A percentile compares a stretch with the other conserved stretches of the same genome.
Conservation (phyloP, 2,888 invertebrate species). For the Amphipoea oculea region DNA sequence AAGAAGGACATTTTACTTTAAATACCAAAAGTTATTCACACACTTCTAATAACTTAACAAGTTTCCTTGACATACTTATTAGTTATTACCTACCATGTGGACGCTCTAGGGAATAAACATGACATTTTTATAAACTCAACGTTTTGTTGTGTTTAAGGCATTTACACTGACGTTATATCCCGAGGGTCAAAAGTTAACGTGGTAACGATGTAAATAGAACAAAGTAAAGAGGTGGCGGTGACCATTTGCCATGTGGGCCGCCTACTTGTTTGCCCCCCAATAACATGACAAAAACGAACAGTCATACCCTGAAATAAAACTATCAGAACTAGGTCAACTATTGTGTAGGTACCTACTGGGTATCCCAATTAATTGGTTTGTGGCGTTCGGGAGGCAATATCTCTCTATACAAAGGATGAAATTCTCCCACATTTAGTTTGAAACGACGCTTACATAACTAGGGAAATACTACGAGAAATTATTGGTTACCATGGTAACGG, state of each 20-base stretch:
- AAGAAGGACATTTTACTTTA: slow-evolving; percentile 9
- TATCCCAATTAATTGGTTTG: slow-evolving; percentile 2
- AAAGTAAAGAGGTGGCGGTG: too few species aligned
- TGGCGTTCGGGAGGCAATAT: background rate
- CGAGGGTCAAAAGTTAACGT: background rate
- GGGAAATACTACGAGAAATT: background rate
- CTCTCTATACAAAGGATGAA: background rate
- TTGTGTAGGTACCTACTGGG: too few species aligned
- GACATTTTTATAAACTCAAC: background rate
- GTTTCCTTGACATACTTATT: slow-evolving; percentile 13
- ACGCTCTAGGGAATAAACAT: background rate
- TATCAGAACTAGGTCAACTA: background rate
- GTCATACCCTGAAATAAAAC: background rate
- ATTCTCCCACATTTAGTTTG: background rate
- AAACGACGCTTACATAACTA: background rate
- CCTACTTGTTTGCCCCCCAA: too few species aligned
- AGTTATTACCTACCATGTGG: too few species aligned
- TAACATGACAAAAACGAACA: background rate
- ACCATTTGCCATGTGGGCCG: background rate
- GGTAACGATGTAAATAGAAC: too few species aligned
- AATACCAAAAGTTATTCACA: slow-evolving; percentile 4
- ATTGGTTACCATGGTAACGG: slow-evolving; percentile 1
- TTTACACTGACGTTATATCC: too few species aligned
- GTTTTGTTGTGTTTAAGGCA: background rate
- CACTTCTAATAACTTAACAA: slow-evolving; percentile 9